Conservation (phyloP, 2,888 invertebrate genomes). For the Chelonus formosanus region DNA sequence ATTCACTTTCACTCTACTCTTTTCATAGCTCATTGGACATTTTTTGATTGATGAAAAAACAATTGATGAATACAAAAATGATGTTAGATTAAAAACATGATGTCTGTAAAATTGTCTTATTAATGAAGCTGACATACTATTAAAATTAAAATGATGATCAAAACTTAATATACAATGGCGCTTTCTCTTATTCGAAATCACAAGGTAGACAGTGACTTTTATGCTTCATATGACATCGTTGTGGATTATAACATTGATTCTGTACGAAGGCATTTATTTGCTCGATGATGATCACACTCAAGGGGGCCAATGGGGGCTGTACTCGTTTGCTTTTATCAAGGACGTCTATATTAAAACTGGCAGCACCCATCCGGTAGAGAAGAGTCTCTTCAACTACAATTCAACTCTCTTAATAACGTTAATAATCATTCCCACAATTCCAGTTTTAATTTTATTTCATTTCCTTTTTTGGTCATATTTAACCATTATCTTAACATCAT, state of each 20-base stretch:
- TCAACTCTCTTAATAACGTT: constrained; percentile 13
- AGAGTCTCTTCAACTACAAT: constrained; percentile 3
- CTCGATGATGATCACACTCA: not conserved
- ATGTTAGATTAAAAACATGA: not conserved
- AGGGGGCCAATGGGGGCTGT: constrained; percentile 5
- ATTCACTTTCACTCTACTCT: too few relatives aligned
- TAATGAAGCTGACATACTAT: too few relatives aligned
- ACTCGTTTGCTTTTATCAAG: constrained; percentile 25
- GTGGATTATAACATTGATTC: not conserved
- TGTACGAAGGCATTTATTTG: not conserved
- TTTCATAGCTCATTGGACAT: too few relatives aligned
- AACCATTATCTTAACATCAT: too few relatives aligned
- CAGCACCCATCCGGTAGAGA: constrained; percentile 26
- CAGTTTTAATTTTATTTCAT: not conserved
- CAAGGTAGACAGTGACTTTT: too few relatives aligned
- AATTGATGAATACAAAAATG: not conserved
- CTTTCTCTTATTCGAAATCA: constrained; percentile 6
- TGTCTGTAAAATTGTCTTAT: not conserved
- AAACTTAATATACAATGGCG: not conserved
- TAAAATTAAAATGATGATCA: too few relatives aligned
- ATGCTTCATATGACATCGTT: not conserved
- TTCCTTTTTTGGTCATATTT: too few relatives aligned
- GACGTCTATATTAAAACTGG: constrained; percentile 29
- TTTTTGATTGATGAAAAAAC: constrained; percentile 13
- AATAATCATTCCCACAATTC: constrained; percentile 1